These are phyloP conservation scores for Coenonympha arcania DNA, from an alignment of 2,888 invertebrate species.

Conservation along the genomic window DNA sequence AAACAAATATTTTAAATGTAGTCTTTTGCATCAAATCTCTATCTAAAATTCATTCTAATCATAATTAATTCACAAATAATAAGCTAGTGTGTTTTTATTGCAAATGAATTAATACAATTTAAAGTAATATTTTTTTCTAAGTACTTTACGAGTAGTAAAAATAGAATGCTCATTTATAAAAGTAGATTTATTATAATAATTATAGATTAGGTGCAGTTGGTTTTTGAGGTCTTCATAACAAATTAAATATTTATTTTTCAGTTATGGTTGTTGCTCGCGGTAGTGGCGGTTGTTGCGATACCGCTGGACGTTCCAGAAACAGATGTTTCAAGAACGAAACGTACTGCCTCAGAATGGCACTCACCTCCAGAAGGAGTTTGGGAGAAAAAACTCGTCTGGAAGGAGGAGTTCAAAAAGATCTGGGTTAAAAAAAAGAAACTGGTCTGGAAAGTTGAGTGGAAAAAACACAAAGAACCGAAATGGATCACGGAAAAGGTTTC, in stretches of 20 bases:
- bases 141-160: too few relatives aligned
- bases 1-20: too few relatives aligned
- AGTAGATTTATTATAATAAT: too few relatives aligned
- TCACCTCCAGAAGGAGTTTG: slow-evolving; percentile 79
- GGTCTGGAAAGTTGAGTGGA: slow-evolving; percentile 82
- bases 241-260: slow-evolving; percentile 61
- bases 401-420: slow-evolving; percentile 84
- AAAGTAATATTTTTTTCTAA: too few relatives aligned
- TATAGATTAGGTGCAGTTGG: not conserved
- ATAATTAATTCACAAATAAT: too few relatives aligned
- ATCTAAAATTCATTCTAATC: too few relatives aligned
- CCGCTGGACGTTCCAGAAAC: slow-evolving; percentile 45
- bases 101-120: too few relatives aligned
- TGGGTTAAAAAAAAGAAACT: slow-evolving; percentile 85
- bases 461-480: slow-evolving; percentile 80
- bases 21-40: too few relatives aligned
- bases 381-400: slow-evolving; percentile 89
- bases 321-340: slow-evolving; percentile 68
- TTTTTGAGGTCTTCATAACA: not conserved
- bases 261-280: slow-evolving; percentile 75
- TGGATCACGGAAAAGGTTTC: slow-evolving; percentile 88
- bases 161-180: too few relatives aligned
- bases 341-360: slow-evolving; percentile 72
- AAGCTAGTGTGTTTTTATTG: too few relatives aligned
- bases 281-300: slow-evolving; percentile 60